phyloP scores from a whole-genome alignment of 2,888 invertebrate species.

The Synergus umbraculus region DNA sequence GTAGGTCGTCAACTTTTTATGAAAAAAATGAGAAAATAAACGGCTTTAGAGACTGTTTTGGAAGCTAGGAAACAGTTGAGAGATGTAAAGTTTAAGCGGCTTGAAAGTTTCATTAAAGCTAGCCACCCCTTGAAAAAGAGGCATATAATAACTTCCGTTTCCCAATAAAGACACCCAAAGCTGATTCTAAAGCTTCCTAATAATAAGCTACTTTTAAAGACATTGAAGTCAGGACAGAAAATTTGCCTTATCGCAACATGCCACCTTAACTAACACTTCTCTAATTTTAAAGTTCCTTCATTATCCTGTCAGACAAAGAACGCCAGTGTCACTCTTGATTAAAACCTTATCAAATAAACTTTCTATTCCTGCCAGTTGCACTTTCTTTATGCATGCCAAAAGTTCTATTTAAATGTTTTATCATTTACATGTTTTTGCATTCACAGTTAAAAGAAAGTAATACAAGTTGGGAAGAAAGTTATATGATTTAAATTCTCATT shows the following conservation, averaged over 20 bases:
- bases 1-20: background rate
- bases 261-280: background rate
- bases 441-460: too few relatives aligned
- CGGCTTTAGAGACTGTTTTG: background rate
- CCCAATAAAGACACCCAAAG: background rate
- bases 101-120: background rate
- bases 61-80: background rate
- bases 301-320: background rate
- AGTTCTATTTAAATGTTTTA: background rate
- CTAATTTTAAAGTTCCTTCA: background rate
- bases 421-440: background rate
- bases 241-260: background rate
- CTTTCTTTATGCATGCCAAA: background rate
- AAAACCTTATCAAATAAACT: background rate
- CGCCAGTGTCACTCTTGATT: background rate
- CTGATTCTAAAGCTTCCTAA: background rate
- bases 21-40: background rate
- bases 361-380: background rate
- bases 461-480: too few relatives aligned
- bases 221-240: background rate
- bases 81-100: background rate
- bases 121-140: background rate
- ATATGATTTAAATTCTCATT: too few relatives aligned
- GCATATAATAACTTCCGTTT: background rate
- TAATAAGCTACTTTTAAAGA: conserved; percentile 2